Conservation (phyloP, 30 jellyfish, hydroid and myxozoan genomes). For the Chrysaora quinquecirrha region DNA sequence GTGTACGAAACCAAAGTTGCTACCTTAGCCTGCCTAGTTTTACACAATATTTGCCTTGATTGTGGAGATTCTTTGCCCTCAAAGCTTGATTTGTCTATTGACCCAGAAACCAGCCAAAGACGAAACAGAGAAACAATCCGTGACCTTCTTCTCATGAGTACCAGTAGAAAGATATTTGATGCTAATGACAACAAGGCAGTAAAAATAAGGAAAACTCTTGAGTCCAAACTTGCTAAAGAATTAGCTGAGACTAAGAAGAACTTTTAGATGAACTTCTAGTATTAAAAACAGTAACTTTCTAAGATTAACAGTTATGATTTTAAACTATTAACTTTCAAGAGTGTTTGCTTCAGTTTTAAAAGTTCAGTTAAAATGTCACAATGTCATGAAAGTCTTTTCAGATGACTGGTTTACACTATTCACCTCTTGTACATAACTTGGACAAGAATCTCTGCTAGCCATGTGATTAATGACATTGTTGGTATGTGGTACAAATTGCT, state of each 20-base stretch:
- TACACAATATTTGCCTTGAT: constrained; percentile 65
- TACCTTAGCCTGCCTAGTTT: constrained; percentile 64
- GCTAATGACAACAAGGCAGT: constrained; percentile 37
- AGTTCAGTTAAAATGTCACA: constrained; percentile 14
- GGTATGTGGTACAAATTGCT: constrained; percentile 14
- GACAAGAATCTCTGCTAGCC: constrained; percentile 31
- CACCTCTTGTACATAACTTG: constrained; percentile 14
- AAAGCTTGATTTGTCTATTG: constrained; percentile 36
- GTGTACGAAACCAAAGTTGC: constrained; percentile 32
- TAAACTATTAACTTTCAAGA: constrained; percentile 23
- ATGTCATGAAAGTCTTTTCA: constrained; percentile 32
- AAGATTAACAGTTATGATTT: constrained; percentile 21
- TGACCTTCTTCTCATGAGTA: constrained; percentile 39
- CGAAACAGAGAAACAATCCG: constrained; percentile 34
- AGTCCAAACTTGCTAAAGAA: constrained; percentile 32
- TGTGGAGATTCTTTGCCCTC: constrained; percentile 54
- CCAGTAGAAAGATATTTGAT: constrained; percentile 36
- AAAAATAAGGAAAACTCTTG: constrained; percentile 26
- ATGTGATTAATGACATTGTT: constrained; percentile 14
- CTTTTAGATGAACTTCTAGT: constrained; percentile 6
- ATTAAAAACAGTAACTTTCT: constrained; percentile 18
- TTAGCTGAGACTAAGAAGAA: constrained; percentile 14
- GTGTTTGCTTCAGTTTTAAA: constrained; percentile 8
- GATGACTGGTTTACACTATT: constrained; percentile 33
- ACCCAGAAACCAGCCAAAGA: constrained; percentile 47